Conservation (phyloP, 2,797 vertebrate species). For the Arctocebus calabarensis region DNA sequence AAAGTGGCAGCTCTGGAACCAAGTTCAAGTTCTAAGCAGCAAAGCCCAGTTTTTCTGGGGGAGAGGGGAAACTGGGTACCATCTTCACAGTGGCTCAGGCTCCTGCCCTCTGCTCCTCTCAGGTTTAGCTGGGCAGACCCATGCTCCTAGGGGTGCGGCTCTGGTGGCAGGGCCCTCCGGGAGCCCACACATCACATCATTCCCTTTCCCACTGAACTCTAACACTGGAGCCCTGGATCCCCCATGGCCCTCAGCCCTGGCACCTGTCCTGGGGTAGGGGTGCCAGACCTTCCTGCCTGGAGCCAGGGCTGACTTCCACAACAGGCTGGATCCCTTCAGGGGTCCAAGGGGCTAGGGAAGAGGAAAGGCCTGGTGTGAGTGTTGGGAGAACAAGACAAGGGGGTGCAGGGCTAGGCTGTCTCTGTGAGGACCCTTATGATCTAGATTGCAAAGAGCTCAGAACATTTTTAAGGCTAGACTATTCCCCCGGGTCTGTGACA, state of each 20-base stretch:
- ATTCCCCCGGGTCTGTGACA: neutral
- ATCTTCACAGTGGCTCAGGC: neutral
- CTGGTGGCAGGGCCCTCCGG: neutral
- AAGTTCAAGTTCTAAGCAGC: slow-evolving; percentile 36
- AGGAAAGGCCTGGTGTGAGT: slow-evolving; percentile 19
- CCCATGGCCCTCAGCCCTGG: neutral
- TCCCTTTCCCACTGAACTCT: neutral
- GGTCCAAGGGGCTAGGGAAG: neutral
- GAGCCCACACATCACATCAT: neutral
- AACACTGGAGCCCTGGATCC: neutral
- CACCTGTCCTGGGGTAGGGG: neutral
- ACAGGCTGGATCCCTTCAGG: neutral
- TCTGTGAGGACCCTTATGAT: slow-evolving; percentile 21
- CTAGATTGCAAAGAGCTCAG: slow-evolving; percentile 62
- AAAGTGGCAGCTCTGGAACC: neutral
- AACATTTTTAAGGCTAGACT: slow-evolving; percentile 47
- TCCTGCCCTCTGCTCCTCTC: slow-evolving; percentile 28
- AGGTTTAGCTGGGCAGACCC: neutral
- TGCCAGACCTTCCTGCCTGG: neutral
- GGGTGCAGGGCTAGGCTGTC: neutral
- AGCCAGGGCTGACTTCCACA: slow-evolving; percentile 15
- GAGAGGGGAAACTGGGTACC: neutral
- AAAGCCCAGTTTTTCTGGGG: neutral
- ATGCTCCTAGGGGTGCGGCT: neutral
- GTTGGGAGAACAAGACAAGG: neutral